Evolutionary conservation across 2,888 invertebrate genomes (phyloP), one percentile per base, ranked within the genome.

Genomic region (Chrysolina americana): DNA sequence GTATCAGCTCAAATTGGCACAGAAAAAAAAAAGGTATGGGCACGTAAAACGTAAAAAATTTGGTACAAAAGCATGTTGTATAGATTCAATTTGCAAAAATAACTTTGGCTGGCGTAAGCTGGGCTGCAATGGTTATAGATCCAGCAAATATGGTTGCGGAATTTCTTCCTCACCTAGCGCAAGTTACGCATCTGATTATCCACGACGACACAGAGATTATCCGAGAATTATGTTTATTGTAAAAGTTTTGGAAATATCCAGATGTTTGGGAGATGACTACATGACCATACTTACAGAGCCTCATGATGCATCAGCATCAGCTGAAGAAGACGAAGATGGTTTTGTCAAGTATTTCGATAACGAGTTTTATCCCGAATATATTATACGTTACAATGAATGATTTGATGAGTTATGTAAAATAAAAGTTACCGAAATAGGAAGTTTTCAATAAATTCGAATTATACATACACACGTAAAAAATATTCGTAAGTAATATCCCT

Each of bases 281-380:
- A 23, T 65, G 65, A 19, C 47, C 47, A 65, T 65, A 23, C 65
- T 48, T 23, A 48, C 65, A n/a, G 15, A 48, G n/a, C 65, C 65
- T 8, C 15, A 21, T 21, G 65, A 65, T 23, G 21, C 47, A 19
- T 48, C 65, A 8, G 47, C 13, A 10, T 9, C 19, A 4, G 13
- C 5, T 1, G 19, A 48, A 48, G 48, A 17, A 6, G n/a, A 23
- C n/a, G 48, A 23, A 10, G 50, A 50, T 13, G 36, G 3, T 36
- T 8, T 36, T 36, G 65, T 65, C 6, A 65, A 65, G 21, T 65
- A 65, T 65, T 65, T 65, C 17, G 65, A 65, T 15, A 65, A 28
- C 5, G 48, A 28, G 15, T 65, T 65, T 48, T 65, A 48, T 50
- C 48, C 48, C 28, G 23, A 65, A 47, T 65, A 65, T 65, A 48